These are phyloP conservation scores for Auanema sp. DNA, from an alignment of 2,888 invertebrate genomes.

Conservation along the genomic window DNA sequence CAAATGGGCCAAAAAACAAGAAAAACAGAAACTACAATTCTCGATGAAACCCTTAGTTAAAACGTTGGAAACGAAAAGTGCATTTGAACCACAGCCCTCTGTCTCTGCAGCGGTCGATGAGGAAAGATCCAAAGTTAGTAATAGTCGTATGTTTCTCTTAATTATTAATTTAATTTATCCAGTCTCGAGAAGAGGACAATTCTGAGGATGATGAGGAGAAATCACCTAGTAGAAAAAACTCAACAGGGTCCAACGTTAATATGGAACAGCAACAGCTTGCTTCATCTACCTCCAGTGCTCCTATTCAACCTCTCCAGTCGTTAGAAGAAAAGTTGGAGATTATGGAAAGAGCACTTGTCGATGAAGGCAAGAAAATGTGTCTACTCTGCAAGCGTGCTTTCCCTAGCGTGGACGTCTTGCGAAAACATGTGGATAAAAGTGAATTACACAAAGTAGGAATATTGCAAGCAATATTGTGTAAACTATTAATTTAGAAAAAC, in stretches of 20 bases:
- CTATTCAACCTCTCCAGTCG: constrained; percentile 4
- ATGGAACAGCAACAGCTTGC: neutral
- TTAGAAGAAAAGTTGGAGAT: constrained; percentile 26
- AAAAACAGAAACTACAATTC: constrained; percentile 75
- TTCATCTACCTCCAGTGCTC: neutral
- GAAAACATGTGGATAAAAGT: constrained; percentile 85
- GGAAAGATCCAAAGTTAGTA: no score
- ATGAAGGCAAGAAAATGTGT: constrained; percentile 69
- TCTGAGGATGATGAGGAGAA: constrained; percentile 17
- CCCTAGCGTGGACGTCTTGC: constrained; percentile 82
- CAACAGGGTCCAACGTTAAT: no score
- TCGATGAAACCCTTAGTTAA: constrained; percentile 31
- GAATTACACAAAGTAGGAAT: constrained; percentile 80
- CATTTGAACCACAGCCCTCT: constrained; percentile 21
- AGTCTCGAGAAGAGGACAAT: neutral
- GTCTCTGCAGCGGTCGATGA: no score
- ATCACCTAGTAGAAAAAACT: neutral
- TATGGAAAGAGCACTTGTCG: constrained; percentile 61
- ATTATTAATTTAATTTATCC: neutral
- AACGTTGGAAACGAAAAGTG: constrained; percentile 33
- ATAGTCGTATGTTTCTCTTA: no score
- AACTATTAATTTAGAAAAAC: constrained; percentile 37
- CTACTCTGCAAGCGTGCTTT: constrained; percentile 92
- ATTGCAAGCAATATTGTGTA: neutral
- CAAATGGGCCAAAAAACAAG: constrained; percentile 92